Percentiles rank a stretch among this genome's conserved stretches.
phyloP scores from a whole-genome alignment of 1,140 invertebrate genomes.

The Neodiprion lecontei region DNA sequence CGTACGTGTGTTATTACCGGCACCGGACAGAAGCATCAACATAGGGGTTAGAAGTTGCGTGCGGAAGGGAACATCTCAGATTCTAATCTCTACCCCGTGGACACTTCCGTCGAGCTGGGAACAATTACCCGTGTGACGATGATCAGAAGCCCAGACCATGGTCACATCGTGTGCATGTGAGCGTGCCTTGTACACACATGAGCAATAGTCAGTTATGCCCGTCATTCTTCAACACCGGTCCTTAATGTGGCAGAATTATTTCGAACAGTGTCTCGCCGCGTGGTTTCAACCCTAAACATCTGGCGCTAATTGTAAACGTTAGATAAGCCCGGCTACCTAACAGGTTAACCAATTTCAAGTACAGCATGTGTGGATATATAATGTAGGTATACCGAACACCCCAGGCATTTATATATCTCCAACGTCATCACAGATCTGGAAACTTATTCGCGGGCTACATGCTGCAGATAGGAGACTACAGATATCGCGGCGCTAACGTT shows the following conservation, averaged over 20 bases:
- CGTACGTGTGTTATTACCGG: not conserved
- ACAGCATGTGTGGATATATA: too few relatives aligned
- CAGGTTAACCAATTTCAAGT: constrained; percentile 40
- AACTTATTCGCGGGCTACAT: too few relatives aligned
- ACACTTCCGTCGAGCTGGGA: constrained; percentile 49
- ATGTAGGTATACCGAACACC: too few relatives aligned
- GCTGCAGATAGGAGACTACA: too few relatives aligned
- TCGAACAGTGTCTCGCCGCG: not conserved
- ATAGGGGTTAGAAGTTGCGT: constrained; percentile 40
- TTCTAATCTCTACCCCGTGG: constrained; percentile 46
- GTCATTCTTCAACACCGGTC: not conserved
- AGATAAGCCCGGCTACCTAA: constrained; percentile 45
- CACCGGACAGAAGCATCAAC: not conserved
- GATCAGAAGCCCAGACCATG: not conserved
- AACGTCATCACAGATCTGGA: too few relatives aligned
- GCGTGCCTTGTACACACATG: not conserved
- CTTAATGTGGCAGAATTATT: not conserved
- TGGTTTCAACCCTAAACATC: constrained; percentile 34
- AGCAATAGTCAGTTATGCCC: not conserved
- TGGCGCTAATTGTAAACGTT: constrained; percentile 45
- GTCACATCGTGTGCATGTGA: not conserved
- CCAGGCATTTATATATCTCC: too few relatives aligned
- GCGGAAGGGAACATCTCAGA: constrained; percentile 53
- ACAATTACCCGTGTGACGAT: constrained; percentile 42
- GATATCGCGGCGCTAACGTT: too few relatives aligned